These are phyloP conservation scores for Hoplias malabaricus DNA, from an alignment of 2,113 vertebrate genomes.

Conservation along the genomic window DNA sequence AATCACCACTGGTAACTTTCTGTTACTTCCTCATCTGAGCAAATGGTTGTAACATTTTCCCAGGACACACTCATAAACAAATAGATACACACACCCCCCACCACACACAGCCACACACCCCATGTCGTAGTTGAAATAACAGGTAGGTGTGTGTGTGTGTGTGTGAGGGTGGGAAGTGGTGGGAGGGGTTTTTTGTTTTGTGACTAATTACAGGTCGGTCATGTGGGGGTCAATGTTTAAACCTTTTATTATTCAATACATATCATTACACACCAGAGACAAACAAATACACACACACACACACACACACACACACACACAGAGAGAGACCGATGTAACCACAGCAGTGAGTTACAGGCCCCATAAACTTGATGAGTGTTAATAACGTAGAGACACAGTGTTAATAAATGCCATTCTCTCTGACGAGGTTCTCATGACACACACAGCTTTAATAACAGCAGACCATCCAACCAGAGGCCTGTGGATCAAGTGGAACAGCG, in stretches of 20 bases:
- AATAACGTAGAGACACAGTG: neutral
- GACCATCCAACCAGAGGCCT: too few relatives aligned
- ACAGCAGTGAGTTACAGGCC: neutral
- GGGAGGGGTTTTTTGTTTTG: neutral
- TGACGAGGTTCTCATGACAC: too few relatives aligned
- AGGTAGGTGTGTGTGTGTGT: too few relatives aligned
- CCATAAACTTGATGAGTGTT: neutral
- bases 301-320: neutral
- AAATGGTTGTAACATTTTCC: neutral
- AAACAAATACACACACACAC: neutral
- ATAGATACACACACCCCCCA: too few relatives aligned
- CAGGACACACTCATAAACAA: neutral
- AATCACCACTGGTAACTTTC: neutral
- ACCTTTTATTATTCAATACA: neutral
- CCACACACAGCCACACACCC: constrained; percentile 5
- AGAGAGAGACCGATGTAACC: neutral
- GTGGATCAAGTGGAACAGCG: too few relatives aligned
- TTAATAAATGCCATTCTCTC: too few relatives aligned
- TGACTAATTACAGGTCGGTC: neutral
- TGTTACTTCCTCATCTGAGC: constrained; percentile 20
- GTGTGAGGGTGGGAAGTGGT: neutral
- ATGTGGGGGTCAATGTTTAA: neutral
- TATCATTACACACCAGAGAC: neutral
- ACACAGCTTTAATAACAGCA: too few relatives aligned
- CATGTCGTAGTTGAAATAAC: neutral